Percentiles rank a stretch among this genome's conserved stretches.
These are phyloP conservation scores for Tragulus kanchil DNA, from an alignment of 2,113 vertebrate genomes.

Conservation along the genomic window DNA sequence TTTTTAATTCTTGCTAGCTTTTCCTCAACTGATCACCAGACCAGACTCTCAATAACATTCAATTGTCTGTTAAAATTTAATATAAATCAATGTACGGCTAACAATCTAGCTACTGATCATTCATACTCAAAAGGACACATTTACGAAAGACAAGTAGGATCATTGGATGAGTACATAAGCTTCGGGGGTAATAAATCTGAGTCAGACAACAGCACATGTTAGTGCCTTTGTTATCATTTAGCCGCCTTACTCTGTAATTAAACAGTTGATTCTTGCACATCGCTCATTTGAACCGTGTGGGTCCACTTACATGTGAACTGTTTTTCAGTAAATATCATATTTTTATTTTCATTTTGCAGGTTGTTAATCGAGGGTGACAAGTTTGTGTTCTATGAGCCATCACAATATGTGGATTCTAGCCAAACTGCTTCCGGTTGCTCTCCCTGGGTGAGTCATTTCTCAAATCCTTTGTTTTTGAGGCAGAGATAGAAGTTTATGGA, in stretches of 20 bases:
- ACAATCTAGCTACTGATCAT: neutral
- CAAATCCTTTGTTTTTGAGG: neutral
- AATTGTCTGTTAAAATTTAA: neutral
- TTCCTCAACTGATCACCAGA: neutral
- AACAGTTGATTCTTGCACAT: neutral
- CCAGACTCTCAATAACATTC: neutral
- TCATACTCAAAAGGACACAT: neutral
- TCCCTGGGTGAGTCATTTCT: neutral
- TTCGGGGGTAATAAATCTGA: neutral
- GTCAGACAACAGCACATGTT: neutral
- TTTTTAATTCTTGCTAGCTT: neutral
- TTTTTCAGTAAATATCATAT: neutral
- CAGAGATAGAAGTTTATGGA: neutral
- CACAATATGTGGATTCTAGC: neutral
- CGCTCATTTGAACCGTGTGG: neutral
- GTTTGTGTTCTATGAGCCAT: neutral
- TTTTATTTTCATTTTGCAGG: neutral
- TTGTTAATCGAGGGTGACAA: neutral
- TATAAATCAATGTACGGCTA: neutral
- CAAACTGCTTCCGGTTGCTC: neutral
- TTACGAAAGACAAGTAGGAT: neutral
- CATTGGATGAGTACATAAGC: neutral
- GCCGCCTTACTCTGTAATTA: neutral
- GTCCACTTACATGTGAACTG: neutral
- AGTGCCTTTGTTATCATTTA: neutral